These are phyloP conservation scores for Eupithecia subfuscata DNA, from an alignment of 2,888 invertebrate species.

Conservation along the genomic window DNA sequence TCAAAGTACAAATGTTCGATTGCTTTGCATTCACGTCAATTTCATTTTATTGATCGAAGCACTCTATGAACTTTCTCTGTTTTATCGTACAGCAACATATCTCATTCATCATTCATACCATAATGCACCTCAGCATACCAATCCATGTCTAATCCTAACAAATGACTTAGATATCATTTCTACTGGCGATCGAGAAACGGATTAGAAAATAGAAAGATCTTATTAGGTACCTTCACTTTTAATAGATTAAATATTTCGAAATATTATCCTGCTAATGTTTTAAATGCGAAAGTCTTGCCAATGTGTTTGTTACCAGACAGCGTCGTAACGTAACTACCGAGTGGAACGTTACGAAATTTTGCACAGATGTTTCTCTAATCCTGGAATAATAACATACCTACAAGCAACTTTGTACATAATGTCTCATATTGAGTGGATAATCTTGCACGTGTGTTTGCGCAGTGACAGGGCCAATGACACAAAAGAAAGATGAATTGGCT, in stretches of 20 bases:
- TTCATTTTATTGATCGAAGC: constrained; percentile 33
- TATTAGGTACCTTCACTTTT: neutral
- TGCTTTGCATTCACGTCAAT: constrained; percentile 18
- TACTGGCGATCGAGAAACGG: constrained; percentile 13
- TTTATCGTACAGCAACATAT: constrained; percentile 24
- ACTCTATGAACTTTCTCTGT: constrained; percentile 34
- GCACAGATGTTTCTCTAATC: neutral
- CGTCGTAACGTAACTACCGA: neutral
- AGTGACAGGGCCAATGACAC: neutral
- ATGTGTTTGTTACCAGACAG: neutral
- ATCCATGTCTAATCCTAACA: constrained; percentile 32
- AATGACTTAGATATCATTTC: constrained; percentile 32
- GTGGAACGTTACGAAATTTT: neutral
- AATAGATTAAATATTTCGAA: neutral
- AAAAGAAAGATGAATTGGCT: neutral
- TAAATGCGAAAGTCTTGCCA: neutral
- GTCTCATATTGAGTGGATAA: neutral
- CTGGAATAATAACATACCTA: neutral
- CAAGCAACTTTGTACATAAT: neutral
- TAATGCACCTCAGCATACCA: constrained; percentile 24
- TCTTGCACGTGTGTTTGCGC: too few species aligned
- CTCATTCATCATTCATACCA: constrained; percentile 22
- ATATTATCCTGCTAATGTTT: neutral
- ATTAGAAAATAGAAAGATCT: constrained; percentile 3
- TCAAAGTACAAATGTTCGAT: constrained; percentile 1